Base-by-base conservation (phyloP, 2,888 invertebrate genomes). In the Tetramorium bicarinatum region DNA sequence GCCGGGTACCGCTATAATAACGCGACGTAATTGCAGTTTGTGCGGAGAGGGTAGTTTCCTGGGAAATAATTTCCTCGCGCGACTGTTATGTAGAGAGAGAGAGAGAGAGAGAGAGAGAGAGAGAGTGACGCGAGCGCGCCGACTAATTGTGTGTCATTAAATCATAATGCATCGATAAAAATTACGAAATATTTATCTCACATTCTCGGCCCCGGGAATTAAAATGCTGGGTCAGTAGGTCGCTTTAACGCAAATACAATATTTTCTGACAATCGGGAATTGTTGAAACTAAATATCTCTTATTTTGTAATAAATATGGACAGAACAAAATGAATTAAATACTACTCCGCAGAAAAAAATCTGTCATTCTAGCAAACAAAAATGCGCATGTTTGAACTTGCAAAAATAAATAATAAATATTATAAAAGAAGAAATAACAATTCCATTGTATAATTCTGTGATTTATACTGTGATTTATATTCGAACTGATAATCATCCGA, bases 131-230 rank as follows among this genome's bases (percentile, higher is more conserved):
- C 25, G 25, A 25, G 25, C 25, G 25, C 25, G n/a, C 18, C 18
- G 66, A 54, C 29, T 67, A 77, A 38, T 54, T 67, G 3, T 29
- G 18, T 29, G 67, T 15, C 25, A 54, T 67, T 77, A 77, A n/a
- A 77, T 67, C 41, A 11, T 8, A 54, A 54, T 44, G 29, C n/a
- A 3, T n/a, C 9, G 41, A 77, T 67, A 77, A 77, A 44, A 67
- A 18, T 38, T 41, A 41, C 13, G 18, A 62, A 75, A 62, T 62
- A 62, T 75, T 49, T 21, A 77, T 54, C 67, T 38, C 47, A 6
- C 38, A 6, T 38, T 44, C 29, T n/a, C 15, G 8, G 29, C 2
- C 25, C 74, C n/a, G 13, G 11, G 15, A 13, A 66, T 15, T 38
- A 52, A 18, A 21, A 64, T 38, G 47, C 6, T 6, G 15, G 11